Conservation (phyloP, 2,113 vertebrate genomes). For the Nymphicus hollandicus region DNA sequence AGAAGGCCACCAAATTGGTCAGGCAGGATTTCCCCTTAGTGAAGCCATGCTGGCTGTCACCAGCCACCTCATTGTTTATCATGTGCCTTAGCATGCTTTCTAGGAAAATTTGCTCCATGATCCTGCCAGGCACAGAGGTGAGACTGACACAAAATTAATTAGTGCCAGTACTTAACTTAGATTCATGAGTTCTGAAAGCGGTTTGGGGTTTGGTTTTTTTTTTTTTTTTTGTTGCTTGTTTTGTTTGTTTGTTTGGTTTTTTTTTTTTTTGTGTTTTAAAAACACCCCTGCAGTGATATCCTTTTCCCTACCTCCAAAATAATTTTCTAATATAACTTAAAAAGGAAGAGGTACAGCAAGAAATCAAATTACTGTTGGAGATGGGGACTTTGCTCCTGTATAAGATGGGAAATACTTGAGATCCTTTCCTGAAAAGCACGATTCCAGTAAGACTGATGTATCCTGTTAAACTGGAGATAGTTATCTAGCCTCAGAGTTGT, state of each 20-base stretch:
- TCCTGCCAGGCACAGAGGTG: not conserved
- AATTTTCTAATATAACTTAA: not conserved
- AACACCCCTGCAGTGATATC: not conserved
- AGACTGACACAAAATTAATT: not conserved
- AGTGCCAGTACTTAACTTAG: not conserved
- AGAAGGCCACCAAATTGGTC: too few species aligned
- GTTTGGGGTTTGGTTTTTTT: not conserved
- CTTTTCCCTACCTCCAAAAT: not conserved
- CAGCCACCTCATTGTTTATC: not conserved
- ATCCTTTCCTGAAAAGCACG: not conserved
- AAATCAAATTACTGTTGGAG: not conserved
- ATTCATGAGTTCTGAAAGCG: not conserved
- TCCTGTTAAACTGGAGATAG: not conserved
- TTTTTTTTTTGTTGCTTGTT: too few species aligned
- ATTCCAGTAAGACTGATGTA: not conserved
- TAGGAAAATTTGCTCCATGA: not conserved
- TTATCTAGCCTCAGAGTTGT: not conserved
- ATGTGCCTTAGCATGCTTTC: not conserved
- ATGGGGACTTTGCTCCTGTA: not conserved
- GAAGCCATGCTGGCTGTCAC: not conserved
- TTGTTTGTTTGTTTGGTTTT: not conserved
- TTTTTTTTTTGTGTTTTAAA: not conserved
- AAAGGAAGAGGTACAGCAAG: not conserved
- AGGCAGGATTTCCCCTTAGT: not conserved
- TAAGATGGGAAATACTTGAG: not conserved